Percentiles rank a stretch among this genome's conserved stretches.
Evolutionary conservation across 2,797 vertebrate species (phyloP).

Genomic region (Poeciliopsis gracilis): DNA sequence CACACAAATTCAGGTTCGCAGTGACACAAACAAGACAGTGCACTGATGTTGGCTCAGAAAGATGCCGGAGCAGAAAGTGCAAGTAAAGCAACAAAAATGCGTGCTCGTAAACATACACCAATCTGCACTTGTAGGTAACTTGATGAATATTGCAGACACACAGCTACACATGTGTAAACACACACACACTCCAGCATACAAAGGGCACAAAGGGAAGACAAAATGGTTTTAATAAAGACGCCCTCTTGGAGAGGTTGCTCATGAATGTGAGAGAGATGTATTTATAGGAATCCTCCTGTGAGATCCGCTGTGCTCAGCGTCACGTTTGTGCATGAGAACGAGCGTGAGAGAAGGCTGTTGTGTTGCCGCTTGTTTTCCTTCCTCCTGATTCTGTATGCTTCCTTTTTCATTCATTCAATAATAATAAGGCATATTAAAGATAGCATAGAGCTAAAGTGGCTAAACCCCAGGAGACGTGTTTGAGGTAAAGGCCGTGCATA

Average conservation of each 20-base stretch:
- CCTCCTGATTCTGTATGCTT: conserved; percentile 67
- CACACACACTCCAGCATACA: conserved; percentile 38
- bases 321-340: conserved; percentile 57
- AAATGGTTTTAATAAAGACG: conserved; percentile 81
- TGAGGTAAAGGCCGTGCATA: conserved; percentile 47
- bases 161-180: background rate
- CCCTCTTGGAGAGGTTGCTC: conserved; percentile 75
- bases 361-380: conserved; percentile 57
- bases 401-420: conserved; percentile 47
- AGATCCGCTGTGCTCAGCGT: conserved; percentile 60
- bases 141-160: conserved; percentile 18
- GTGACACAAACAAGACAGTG: conserved; percentile 45
- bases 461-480: conserved; percentile 57
- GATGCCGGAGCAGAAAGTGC: conserved; percentile 35
- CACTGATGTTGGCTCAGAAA: conserved; percentile 47
- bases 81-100: conserved; percentile 42
- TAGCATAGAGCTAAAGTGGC: conserved; percentile 53
- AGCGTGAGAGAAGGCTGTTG: conserved; percentile 33
- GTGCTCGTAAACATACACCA: conserved; percentile 5
- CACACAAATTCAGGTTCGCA: conserved; percentile 21
- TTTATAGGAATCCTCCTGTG: conserved; percentile 78
- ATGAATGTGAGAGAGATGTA: conserved; percentile 77
- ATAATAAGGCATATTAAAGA: conserved; percentile 73
- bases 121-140: conserved; percentile 8
- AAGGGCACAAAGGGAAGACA: conserved; percentile 71